Evolutionary conservation across 2,888 invertebrate species (phyloP).

Genomic region (Oxyteleia sp.): DNA sequence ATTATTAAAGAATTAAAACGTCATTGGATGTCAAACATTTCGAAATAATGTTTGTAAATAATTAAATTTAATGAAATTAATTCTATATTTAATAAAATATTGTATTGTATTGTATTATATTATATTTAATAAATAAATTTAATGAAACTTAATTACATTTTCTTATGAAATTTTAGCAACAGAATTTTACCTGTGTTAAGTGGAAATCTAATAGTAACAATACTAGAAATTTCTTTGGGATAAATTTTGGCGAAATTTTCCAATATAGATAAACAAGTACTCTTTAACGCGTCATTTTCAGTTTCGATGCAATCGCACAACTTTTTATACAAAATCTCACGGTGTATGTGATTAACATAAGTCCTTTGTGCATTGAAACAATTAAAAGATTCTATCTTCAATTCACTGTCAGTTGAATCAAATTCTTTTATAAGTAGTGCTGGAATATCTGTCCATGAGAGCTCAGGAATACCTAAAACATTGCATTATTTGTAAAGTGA

Average conservation of each 20-base stretch:
- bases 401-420: constrained; percentile 87
- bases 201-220: constrained; percentile 88
- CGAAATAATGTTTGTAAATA: no score
- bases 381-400: constrained; percentile 88
- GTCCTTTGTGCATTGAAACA: constrained; percentile 88
- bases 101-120: no score
- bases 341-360: constrained; percentile 88
- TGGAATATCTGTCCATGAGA: constrained; percentile 84
- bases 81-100: no score
- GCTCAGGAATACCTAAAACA: constrained; percentile 81
- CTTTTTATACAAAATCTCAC: constrained; percentile 88
- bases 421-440: constrained; percentile 89
- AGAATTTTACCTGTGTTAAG: constrained; percentile 76
- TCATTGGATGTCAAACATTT: no score
- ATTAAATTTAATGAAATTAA: no score
- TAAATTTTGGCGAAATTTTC: constrained; percentile 88
- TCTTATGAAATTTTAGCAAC: no score
- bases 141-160: no score
- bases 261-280: constrained; percentile 88
- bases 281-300: constrained; percentile 87
- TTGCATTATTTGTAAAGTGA: not conserved
- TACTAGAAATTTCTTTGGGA: constrained; percentile 88
- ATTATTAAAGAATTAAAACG: no score
- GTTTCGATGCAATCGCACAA: constrained; percentile 88
- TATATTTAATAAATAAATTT: no score